Percentiles rank a stretch among this genome's conserved stretches.
Conservation (phyloP, 2,113 vertebrate genomes). For the Atractosteus spatula region DNA sequence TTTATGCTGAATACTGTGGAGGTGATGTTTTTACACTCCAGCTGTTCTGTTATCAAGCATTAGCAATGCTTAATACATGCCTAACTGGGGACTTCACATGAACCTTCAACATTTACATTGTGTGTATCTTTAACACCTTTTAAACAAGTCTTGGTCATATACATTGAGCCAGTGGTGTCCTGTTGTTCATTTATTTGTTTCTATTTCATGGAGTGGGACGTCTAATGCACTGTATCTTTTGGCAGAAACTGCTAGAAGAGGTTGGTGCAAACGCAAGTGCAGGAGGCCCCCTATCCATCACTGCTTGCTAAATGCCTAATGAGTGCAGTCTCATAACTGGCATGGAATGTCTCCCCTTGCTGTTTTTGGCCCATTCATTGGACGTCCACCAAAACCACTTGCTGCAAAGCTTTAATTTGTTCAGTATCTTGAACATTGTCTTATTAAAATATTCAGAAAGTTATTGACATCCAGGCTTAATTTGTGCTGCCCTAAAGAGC, state of each 20-base stretch:
- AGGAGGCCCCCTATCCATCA: slow-evolving; percentile 54
- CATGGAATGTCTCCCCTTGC: slow-evolving; percentile 25
- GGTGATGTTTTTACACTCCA: too few relatives aligned
- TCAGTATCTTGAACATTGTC: too few relatives aligned
- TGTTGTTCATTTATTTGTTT: slow-evolving; percentile 41
- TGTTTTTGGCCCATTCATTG: background rate
- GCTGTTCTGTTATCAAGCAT: background rate
- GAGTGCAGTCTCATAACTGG: slow-evolving; percentile 30
- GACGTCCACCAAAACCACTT: too few relatives aligned
- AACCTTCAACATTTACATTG: too few relatives aligned
- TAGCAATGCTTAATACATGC: too few relatives aligned
- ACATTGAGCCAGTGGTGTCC: slow-evolving; percentile 35
- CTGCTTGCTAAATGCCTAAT: slow-evolving; percentile 40
- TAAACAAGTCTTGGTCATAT: slow-evolving; percentile 15
- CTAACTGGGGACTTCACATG: too few relatives aligned
- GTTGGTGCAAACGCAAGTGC: slow-evolving; percentile 64
- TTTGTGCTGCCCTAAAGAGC: background rate
- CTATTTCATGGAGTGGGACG: slow-evolving; percentile 56
- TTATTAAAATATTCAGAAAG: too few relatives aligned
- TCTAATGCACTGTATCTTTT: slow-evolving; percentile 62
- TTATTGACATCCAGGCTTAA: too few relatives aligned
- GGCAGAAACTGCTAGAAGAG: slow-evolving; percentile 74
- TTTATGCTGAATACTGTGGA: too few relatives aligned
- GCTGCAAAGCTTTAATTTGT: too few relatives aligned
- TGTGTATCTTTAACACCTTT: too few relatives aligned